Conservation (phyloP, 1,140 invertebrate genomes). For the Trichoplusia ni region DNA sequence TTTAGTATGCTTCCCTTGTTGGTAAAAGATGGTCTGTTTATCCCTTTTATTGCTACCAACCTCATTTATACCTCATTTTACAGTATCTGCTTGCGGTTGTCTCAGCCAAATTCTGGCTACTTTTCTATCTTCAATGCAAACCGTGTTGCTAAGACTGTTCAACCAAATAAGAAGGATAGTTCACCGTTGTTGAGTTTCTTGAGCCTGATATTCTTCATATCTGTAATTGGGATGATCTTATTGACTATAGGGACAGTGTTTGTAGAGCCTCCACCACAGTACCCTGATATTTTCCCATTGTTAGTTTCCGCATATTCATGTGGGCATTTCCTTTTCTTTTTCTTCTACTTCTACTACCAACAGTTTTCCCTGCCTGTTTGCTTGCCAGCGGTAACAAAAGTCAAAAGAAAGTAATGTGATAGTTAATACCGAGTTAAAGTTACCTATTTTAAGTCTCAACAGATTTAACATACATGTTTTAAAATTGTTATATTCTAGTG, state of each 20-base stretch:
- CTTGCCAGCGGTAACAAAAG: constrained; percentile 49
- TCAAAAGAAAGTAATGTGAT: constrained; percentile 40
- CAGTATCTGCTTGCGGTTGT: constrained; percentile 67
- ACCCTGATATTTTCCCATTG: constrained; percentile 94
- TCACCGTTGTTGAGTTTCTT: constrained; percentile 62
- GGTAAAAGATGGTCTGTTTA: constrained; percentile 89
- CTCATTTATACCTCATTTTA: constrained; percentile 82
- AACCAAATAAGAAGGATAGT: constrained; percentile 49
- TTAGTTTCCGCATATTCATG: constrained; percentile 92
- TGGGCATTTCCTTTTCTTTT: constrained; percentile 91
- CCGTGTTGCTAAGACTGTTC: constrained; percentile 51
- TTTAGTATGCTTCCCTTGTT: constrained; percentile 96
- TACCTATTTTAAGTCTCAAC: background rate
- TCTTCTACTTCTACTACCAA: constrained; percentile 90
- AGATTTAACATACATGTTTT: background rate
- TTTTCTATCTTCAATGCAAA: constrained; percentile 65
- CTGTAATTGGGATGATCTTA: constrained; percentile 83
- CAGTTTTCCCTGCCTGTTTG: constrained; percentile 84
- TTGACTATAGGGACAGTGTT: constrained; percentile 83
- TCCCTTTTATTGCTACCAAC: constrained; percentile 86
- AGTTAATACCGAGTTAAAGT: background rate
- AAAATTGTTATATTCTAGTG: no score
- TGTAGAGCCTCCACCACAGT: constrained; percentile 86
- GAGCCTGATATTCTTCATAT: constrained; percentile 79
- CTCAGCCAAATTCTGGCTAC: constrained; percentile 49